These are phyloP conservation scores for Rhadina sibilatrix DNA, from an alignment of 2,113 vertebrate genomes.

Conservation along the genomic window DNA sequence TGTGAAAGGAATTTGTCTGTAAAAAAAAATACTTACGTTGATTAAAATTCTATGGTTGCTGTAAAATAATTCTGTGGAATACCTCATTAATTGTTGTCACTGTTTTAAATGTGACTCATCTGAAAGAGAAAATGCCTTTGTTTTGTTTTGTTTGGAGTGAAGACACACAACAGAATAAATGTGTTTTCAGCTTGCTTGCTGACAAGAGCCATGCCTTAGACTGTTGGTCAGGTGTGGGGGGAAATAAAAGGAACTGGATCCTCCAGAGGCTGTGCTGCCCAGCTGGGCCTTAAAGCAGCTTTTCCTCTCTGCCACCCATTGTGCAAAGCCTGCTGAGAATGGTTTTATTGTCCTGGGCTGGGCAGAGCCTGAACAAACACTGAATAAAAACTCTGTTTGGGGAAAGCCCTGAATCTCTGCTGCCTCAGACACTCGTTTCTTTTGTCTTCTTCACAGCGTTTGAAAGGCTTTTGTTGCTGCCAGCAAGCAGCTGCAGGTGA, in stretches of 20 bases:
- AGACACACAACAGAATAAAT: not conserved
- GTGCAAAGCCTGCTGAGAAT: not conserved
- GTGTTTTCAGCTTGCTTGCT: not conserved
- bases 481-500: not conserved
- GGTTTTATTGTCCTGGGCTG: not conserved
- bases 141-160: not conserved
- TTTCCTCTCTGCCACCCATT: not conserved
- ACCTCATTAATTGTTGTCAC: not conserved
- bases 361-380: not conserved
- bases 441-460: not conserved
- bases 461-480: not conserved
- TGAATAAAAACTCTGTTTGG: not conserved
- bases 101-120: not conserved
- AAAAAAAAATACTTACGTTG: not conserved
- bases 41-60: not conserved
- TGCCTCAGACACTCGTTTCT: accelerated
- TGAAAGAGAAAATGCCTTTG: not conserved
- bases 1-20: slow-evolving; percentile 1
- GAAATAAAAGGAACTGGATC: not conserved
- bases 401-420: not conserved
- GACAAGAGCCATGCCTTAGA: accelerated
- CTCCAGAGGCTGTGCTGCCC: not conserved
- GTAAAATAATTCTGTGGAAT: not conserved
- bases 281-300: not conserved
- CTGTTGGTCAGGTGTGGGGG: not conserved